phyloP scores from a whole-genome alignment of 2,113 vertebrate species.

The Australoheros scitulus region DNA sequence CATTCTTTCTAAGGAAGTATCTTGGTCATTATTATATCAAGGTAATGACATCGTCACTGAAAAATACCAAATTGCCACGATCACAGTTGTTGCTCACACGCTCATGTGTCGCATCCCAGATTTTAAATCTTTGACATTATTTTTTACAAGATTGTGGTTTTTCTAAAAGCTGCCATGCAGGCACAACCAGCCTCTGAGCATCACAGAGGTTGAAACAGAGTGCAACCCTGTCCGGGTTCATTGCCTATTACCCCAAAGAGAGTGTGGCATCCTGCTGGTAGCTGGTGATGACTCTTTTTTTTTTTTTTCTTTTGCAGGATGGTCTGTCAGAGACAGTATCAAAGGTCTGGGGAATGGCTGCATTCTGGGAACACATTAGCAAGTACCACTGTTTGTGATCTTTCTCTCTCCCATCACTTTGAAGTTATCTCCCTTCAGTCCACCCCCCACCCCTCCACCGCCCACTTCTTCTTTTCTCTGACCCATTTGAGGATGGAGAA shows the following conservation, averaged over 20 bases:
- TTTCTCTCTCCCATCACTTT: constrained; percentile 65
- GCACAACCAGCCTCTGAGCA: constrained; percentile 1
- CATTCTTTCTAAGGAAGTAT: not conserved
- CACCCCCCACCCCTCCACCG: constrained; percentile 1
- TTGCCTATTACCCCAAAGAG: constrained; percentile 56
- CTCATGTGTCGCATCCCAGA: not conserved
- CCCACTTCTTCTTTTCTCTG: constrained; percentile 63
- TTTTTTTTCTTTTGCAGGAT: constrained; percentile 37
- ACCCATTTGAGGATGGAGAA: constrained; percentile 64
- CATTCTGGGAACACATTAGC: constrained; percentile 78
- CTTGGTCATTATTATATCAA: not conserved
- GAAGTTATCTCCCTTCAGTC: constrained; percentile 54
- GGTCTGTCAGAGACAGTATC: constrained; percentile 68
- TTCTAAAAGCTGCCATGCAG: constrained; percentile 3
- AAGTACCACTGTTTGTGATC: constrained; percentile 66
- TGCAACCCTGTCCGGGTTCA: constrained; percentile 45
- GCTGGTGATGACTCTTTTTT: constrained; percentile 67
- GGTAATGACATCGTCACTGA: not conserved
- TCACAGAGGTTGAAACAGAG: constrained; percentile 35
- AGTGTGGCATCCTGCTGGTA: constrained; percentile 60
- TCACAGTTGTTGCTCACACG: not conserved
- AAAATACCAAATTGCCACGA: not conserved
- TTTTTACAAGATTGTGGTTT: constrained; percentile 1
- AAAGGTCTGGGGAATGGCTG: constrained; percentile 72
- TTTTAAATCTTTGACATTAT: not conserved